These are phyloP conservation scores for Callocephalon fimbriatum DNA, from an alignment of 2,113 vertebrate genomes.

Conservation along the genomic window DNA sequence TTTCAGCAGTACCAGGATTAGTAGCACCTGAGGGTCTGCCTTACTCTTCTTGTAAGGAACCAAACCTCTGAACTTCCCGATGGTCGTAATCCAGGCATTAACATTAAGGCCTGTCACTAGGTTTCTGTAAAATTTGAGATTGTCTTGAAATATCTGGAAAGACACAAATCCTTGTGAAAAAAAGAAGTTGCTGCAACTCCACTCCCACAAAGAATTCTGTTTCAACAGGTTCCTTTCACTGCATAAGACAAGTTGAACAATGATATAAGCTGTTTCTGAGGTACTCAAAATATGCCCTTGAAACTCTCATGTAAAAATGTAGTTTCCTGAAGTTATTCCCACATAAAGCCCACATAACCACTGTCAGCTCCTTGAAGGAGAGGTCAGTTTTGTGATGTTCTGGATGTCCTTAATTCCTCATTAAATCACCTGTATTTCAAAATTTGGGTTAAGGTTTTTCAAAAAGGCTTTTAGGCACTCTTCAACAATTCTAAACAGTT, in stretches of 20 bases:
- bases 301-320: neutral
- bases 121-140: neutral
- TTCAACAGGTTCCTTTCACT: neutral
- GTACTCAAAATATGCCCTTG: neutral
- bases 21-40: neutral
- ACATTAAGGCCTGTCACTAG: neutral
- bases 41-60: neutral
- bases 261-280: neutral
- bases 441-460: neutral
- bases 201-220: neutral
- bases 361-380: neutral
- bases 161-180: neutral
- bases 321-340: neutral
- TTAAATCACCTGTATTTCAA: neutral
- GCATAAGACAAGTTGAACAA: neutral
- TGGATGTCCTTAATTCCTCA: neutral
- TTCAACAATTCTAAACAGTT: neutral
- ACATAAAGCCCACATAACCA: neutral
- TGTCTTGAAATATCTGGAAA: neutral
- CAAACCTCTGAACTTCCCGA: neutral
- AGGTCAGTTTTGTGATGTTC: neutral
- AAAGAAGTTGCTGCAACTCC: neutral
- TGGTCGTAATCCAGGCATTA: neutral
- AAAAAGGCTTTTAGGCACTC: neutral
- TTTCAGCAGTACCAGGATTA: neutral